Evolutionary conservation across 2,113 vertebrate species (phyloP).

Genomic region (Gasterosteus aculeatus): DNA sequence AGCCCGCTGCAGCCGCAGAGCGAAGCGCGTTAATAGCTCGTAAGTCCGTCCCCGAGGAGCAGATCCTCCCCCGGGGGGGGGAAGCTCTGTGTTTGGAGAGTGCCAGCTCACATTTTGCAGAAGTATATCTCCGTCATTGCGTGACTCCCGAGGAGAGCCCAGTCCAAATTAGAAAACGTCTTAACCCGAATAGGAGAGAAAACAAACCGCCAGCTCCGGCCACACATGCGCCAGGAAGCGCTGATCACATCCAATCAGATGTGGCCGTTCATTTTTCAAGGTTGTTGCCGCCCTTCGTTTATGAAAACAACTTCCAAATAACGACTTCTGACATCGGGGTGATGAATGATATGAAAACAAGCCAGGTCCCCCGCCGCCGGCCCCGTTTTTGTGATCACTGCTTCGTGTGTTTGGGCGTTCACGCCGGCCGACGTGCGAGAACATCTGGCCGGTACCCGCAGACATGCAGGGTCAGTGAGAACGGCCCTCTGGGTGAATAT

Average conservation of each 20-base stretch:
- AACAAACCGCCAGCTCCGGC: constrained; percentile 75
- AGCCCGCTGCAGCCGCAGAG: constrained; percentile 62
- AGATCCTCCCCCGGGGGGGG: constrained; percentile 68
- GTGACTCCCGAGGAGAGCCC: constrained; percentile 27
- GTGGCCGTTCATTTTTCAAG: constrained; percentile 81
- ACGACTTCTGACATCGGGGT: constrained; percentile 83
- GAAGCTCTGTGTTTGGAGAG: constrained; percentile 72
- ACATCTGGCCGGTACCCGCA: constrained; percentile 71
- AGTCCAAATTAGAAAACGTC: constrained; percentile 35
- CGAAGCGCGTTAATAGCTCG: constrained; percentile 78
- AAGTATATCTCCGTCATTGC: constrained; percentile 21
- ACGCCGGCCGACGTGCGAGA: constrained; percentile 19
- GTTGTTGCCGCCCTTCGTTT: constrained; percentile 75
- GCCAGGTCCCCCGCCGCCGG: constrained; percentile 44
- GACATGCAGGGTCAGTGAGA: constrained; percentile 72
- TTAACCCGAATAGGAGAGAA: constrained; percentile 76
- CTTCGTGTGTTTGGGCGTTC: constrained; percentile 10
- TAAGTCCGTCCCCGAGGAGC: constrained; percentile 71
- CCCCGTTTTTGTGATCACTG: not conserved
- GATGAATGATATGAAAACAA: constrained; percentile 85
- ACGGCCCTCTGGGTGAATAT: constrained; percentile 63
- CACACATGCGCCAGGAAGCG: constrained; percentile 83
- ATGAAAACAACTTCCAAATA: constrained; percentile 81
- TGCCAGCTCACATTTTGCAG: constrained; percentile 63
- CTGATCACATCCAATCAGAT: constrained; percentile 82